Percentiles rank a stretch among this genome's conserved stretches.
Evolutionary conservation across 2,888 invertebrate species (phyloP).

Genomic region (Cancer borealis): DNA sequence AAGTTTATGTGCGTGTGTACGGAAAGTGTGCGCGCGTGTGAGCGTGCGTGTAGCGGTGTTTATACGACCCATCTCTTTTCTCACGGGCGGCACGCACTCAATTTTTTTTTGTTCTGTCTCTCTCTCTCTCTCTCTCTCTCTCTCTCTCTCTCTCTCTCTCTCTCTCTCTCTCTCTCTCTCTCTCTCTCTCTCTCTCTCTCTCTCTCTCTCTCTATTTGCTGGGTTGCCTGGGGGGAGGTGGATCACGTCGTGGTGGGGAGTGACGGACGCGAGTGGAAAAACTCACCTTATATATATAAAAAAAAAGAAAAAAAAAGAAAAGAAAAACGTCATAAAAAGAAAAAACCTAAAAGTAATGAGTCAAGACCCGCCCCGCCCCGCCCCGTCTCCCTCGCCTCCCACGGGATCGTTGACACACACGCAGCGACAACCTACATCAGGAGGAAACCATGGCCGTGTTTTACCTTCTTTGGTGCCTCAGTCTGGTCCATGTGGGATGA

Average conservation of each 20-base stretch:
- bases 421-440: background rate
- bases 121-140: slow-evolving; percentile 11
- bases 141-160: slow-evolving; percentile 9
- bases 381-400: background rate
- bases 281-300: background rate
- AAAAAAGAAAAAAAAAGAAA: too few relatives aligned
- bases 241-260: background rate
- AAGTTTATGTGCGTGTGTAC: background rate
- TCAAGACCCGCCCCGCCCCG: background rate
- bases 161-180: slow-evolving; percentile 17
- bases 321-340: background rate
- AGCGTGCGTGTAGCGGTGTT: background rate
- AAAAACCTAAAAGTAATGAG: background rate
- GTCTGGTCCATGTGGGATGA: background rate
- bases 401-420: background rate
- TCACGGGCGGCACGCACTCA: slow-evolving; percentile 4
- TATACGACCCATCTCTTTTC: background rate
- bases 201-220: background rate
- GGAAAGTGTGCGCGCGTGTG: background rate
- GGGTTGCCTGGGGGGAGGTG: background rate
- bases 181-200: background rate
- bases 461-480: background rate
- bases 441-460: background rate
- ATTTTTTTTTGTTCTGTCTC: background rate
- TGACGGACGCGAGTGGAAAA: background rate